Base-by-base conservation (phyloP, 2,888 invertebrate genomes). In the Azorinus chamasolen region DNA sequence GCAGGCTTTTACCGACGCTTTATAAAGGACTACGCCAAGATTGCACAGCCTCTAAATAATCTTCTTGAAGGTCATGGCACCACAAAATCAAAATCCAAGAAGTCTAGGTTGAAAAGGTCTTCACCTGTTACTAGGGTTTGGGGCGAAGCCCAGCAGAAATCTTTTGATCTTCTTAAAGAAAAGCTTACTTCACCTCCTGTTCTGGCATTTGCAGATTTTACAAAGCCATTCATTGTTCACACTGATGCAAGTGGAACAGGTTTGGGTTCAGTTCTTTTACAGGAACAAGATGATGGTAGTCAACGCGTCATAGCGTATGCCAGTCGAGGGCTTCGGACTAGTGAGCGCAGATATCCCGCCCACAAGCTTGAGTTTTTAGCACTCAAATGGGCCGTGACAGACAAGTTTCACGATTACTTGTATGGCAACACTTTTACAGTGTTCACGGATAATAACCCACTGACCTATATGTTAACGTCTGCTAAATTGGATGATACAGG, bases 301-400 rank as follows among this genome's bases (percentile, higher is more conserved):
- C 10, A 39, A 57, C 14, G n/a, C n/a, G n/a, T n/a, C n/a, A n/a
- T n/a, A n/a, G 66, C 61, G 3, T 74, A 62, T 43, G 74, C 74
- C 16, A 68, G 62, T 50, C 14, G 68, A 0, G 41, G 57, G 22
- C 27, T 74, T 20, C 54, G 45, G n/a, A 32, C 57, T 14, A 14
- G 62, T 0, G 65, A 64, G 22, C 20, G 45, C 3, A 64, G 54
- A 20, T 64, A 64, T 20, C 64, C 65, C 16, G 41, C 55, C 2
- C 65, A 66, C 24, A 66, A 73, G 24, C 37, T 66, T 10, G 73
- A 73, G 46, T 73, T 73, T 41, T 39, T 66, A 14, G 65, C 53
- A 8, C 55, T 73, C n/a, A 73, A 73, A 32, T 73, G 73, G 73
- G 53, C 59, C 8, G 61, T 73, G 6, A 48, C 50, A 16, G 73